Evolutionary conservation across 2,797 vertebrate species (phyloP), one percentile per base, ranked within the genome.

Genomic region (Sebastes nivosus): DNA sequence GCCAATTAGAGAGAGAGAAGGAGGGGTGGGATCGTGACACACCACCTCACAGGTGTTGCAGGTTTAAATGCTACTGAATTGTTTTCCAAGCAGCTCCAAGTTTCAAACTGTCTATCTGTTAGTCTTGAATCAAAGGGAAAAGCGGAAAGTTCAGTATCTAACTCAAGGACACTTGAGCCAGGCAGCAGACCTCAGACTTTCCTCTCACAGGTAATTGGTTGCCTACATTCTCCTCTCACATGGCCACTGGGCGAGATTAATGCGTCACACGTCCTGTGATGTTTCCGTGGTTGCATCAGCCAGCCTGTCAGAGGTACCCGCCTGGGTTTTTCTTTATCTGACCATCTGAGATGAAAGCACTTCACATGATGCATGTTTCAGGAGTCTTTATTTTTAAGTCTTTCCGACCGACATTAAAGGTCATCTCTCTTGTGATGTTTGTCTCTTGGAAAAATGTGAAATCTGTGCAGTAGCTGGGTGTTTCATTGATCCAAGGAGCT

Each of bases 281-380:
- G 77, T 82, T 74, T 72, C 61, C 16, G 12, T 1, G 30, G 60
- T 79, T 77, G 25, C 70, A 63, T 83, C 80, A 87, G 59, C 46
- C 65, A 9, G 36, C n/a, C 32, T 18, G 70, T 82, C 54, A 52
- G 64, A 46, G 16, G 4, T 1, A 32, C 7, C 32, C 2, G 0
- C 64, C 36, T 11, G 22, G 36, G 58, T 20, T 50, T 54, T 77
- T 70, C 66, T 72, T 81, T 63, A 71, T 77, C 75, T 30, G 36
- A 76, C 76, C 72, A 72, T 84, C 66, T 72, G 34, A 76, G 79
- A 80, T 55, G 4, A 72, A 72, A 52, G 55, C 10, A 8, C 22
- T 20, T 72, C 34, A 66, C 46, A 14, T 34, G 34, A 63, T 4
- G 18, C 46, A n/a, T 50, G 7, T 50, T 67, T 73, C 16, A 63